Evolutionary conservation across 2,888 invertebrate genomes (phyloP), one percentile per base, ranked within the genome.

Genomic region (Rutpela maculata): DNA sequence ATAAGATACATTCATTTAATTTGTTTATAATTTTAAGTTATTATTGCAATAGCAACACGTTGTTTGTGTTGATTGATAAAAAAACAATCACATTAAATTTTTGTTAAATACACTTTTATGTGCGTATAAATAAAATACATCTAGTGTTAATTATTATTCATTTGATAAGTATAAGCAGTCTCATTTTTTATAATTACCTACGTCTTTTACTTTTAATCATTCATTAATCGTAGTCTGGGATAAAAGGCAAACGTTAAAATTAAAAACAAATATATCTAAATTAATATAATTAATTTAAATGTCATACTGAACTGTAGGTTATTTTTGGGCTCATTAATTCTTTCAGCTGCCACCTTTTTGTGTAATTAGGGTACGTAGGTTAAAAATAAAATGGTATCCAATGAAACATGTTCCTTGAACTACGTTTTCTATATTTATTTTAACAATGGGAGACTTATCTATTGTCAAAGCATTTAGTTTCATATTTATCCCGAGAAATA

Each of bases 351-450:
- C 76, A 77, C 63, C 68, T 77, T 75, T 80, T 80, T 78, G 80
- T 80, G 75, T 78, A 82, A 80, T 81, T 77, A 75, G 78, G 73
- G 79, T 76, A 77, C 72, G 69, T 65, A 70, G 77, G 78, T 75
- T 72, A 66, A 74, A 73, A 81, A 79, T 75, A 69, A 78, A 73
- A 57, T 66, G 69, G 63, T 74, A 68, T 71, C 78, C 76, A 71
- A n/a, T n/a, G 4, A 72, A 68, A 76, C 71, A 26, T 71, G 35
- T 55, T 60, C 35, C 65, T 59, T 26, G 65, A 75, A 60, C 60
- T n/a, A 1, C 31, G 15, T 19, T 55, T 63, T 31, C 69, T 62
- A n/a, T 56, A 57, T 65, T 65, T 12, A 18, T 59, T 57, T 11
- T 12, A 5, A 9, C 18, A 59, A 19, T 22, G 56, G 9, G 9